These are phyloP conservation scores for Felis chaus DNA, from an alignment of 2,113 vertebrate species.

Conservation along the genomic window DNA sequence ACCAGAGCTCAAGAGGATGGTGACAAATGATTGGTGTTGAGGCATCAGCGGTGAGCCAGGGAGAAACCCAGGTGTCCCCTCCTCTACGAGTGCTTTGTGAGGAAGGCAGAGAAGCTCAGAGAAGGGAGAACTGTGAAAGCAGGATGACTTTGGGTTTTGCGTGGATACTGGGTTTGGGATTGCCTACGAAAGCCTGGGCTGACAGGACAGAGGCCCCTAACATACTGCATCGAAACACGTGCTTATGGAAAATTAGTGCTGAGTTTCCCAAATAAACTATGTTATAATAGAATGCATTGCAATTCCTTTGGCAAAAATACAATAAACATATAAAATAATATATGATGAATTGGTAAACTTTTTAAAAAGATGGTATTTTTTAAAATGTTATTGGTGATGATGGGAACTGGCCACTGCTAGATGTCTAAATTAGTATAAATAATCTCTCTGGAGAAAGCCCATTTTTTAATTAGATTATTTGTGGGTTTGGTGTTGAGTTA, in stretches of 20 bases:
- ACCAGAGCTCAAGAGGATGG: background rate
- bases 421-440: background rate
- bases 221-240: background rate
- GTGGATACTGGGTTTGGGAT: rapidly evolving
- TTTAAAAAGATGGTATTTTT: background rate
- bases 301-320: background rate
- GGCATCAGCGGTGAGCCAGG: background rate
- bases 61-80: background rate
- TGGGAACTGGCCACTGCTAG: background rate
- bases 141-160: background rate
- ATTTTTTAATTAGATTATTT: too few relatives aligned
- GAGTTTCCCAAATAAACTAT: background rate
- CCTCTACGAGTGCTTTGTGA: background rate
- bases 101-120: rapidly evolving
- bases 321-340: background rate
- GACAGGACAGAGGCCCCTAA: background rate
- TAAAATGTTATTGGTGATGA: background rate
- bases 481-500: too few relatives aligned
- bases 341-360: background rate
- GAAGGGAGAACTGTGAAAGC: background rate
- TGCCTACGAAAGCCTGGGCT: background rate
- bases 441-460: background rate
- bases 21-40: background rate
- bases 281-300: background rate
- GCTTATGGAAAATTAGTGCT: background rate